Percentiles rank a stretch among this genome's conserved stretches.
These are phyloP conservation scores for Salmo trutta DNA, from an alignment of 2,797 vertebrate genomes.

Conservation along the genomic window DNA sequence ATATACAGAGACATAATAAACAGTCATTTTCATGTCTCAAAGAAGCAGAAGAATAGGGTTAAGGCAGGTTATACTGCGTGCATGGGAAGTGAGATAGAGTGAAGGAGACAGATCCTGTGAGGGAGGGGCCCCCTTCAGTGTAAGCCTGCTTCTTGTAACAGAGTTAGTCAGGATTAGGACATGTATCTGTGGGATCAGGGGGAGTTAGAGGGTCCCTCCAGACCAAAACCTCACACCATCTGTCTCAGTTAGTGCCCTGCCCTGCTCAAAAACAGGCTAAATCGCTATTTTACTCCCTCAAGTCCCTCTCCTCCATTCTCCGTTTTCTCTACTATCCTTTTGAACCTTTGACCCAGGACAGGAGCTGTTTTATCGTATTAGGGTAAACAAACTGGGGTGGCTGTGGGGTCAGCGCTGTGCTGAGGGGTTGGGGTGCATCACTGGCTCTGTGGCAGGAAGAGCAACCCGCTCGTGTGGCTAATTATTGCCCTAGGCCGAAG, in stretches of 20 bases:
- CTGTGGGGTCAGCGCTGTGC: background rate
- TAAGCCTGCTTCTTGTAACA: conserved; percentile 69
- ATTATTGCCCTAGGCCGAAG: background rate
- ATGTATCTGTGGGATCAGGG: conserved; percentile 75
- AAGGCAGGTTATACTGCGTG: background rate
- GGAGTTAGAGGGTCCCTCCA: conserved; percentile 50
- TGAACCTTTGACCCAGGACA: conserved; percentile 12
- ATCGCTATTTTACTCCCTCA: conserved; percentile 34
- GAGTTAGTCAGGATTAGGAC: conserved; percentile 76
- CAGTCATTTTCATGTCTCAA: background rate
- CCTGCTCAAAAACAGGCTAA: conserved; percentile 26
- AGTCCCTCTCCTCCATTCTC: conserved; percentile 28
- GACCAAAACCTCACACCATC: conserved; percentile 61
- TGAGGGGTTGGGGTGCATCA: background rate
- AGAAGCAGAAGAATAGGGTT: background rate
- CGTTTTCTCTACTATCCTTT: background rate
- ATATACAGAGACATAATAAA: background rate
- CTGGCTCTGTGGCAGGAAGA: background rate
- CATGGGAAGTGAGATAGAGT: conserved; percentile 30
- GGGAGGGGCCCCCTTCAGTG: conserved; percentile 36
- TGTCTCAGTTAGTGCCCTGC: conserved; percentile 40
- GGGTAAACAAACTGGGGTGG: background rate
- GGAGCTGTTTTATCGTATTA: background rate
- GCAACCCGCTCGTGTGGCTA: background rate
- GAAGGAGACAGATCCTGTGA: conserved; percentile 44